phyloP scores from a whole-genome alignment of 2,888 invertebrate genomes.

The Spodoptera exigua region DNA sequence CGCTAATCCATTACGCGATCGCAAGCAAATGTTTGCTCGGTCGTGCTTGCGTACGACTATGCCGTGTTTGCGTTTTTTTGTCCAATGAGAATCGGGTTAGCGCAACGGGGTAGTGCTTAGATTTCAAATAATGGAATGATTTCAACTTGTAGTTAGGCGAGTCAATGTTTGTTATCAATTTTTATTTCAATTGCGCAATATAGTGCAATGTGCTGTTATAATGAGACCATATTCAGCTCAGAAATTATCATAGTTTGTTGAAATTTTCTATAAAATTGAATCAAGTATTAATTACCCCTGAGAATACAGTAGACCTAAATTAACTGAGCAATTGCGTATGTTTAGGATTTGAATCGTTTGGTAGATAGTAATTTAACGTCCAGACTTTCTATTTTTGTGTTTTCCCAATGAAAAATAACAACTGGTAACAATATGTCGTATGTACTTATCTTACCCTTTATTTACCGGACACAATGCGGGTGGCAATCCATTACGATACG shows the following conservation, averaged over 20 bases:
- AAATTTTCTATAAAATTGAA: no score
- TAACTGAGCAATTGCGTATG: no score
- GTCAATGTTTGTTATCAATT: constrained; percentile 20
- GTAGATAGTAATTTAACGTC: no score
- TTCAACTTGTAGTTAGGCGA: constrained; percentile 23
- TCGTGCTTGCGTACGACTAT: constrained; percentile 71
- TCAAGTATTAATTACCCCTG: no score
- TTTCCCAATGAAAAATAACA: constrained; percentile 10
- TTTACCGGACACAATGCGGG: constrained; percentile 83
- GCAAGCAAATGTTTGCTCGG: constrained; percentile 69
- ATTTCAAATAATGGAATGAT: constrained; percentile 49
- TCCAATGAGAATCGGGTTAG: constrained; percentile 54
- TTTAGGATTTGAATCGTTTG: no score
- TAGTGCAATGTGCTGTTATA: constrained; percentile 7
- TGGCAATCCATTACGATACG: constrained; percentile 82
- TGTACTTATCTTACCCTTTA: constrained; percentile 62
- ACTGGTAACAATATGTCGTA: constrained; percentile 32
- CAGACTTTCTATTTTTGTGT: not conserved
- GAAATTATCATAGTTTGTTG: no score
- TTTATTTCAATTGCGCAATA: constrained; percentile 20
- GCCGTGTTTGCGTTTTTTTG: constrained; percentile 66
- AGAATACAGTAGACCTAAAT: no score
- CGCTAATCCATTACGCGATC: constrained; percentile 79
- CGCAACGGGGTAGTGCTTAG: constrained; percentile 52
- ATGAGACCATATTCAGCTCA: not conserved